Percentiles rank a stretch among this genome's conserved stretches.
These are phyloP conservation scores for Erebia ligea DNA, from an alignment of 2,888 invertebrate species.

Conservation along the genomic window DNA sequence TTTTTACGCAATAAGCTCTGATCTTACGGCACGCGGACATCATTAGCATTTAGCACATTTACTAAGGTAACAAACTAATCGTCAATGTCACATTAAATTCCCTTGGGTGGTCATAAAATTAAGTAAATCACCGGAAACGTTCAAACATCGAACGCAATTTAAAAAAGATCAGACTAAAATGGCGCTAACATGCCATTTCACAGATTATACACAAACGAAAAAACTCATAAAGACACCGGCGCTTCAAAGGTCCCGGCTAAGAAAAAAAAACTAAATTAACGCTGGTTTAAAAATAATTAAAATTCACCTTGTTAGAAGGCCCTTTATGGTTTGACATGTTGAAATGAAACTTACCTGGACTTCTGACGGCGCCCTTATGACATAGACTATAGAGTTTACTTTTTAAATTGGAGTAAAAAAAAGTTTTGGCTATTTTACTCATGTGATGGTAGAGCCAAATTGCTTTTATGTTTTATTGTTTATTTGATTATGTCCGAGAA, in stretches of 20 bases:
- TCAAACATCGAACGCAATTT: slow-evolving; percentile 69
- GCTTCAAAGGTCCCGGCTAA: slow-evolving; percentile 64
- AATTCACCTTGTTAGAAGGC: slow-evolving; percentile 75
- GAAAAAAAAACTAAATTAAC: slow-evolving; percentile 75
- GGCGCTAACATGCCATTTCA: slow-evolving; percentile 80
- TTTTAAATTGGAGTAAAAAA: slow-evolving; percentile 6
- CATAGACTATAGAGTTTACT: slow-evolving; percentile 28
- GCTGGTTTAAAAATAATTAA: slow-evolving; percentile 78
- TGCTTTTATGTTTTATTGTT: slow-evolving; percentile 70
- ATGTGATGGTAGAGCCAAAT: slow-evolving; percentile 52
- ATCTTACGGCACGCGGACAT: not conserved
- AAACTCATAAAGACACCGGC: slow-evolving; percentile 65
- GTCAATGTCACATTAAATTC: slow-evolving; percentile 28
- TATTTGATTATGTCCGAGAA: slow-evolving; percentile 64
- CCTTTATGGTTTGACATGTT: slow-evolving; percentile 40
- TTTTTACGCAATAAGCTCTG: no score
- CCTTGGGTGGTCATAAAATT: slow-evolving; percentile 43
- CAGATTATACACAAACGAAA: slow-evolving; percentile 73
- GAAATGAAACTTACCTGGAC: slow-evolving; percentile 27
- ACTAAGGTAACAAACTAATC: slow-evolving; percentile 24
- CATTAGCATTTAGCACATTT: not conserved
- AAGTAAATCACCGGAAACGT: slow-evolving; percentile 63
- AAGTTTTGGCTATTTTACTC: slow-evolving; percentile 18
- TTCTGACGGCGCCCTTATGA: slow-evolving; percentile 14
- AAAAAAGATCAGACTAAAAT: slow-evolving; percentile 62